These are phyloP conservation scores for Fringilla coelebs DNA, from an alignment of 2,797 vertebrate genomes.

Conservation along the genomic window DNA sequence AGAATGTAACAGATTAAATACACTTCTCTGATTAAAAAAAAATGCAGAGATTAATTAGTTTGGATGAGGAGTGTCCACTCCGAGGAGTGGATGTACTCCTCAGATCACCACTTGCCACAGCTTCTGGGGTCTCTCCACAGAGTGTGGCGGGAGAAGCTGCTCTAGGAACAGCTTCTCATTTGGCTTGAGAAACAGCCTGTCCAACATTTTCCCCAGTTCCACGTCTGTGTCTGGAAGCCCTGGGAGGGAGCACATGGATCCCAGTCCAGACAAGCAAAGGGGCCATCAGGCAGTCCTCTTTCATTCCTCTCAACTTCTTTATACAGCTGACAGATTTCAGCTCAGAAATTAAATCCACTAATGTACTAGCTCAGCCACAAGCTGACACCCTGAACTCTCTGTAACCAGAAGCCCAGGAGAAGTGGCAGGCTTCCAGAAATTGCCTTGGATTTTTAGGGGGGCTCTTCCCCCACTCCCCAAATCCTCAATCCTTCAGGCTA, in stretches of 20 bases:
- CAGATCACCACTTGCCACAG: background rate
- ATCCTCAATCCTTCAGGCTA: background rate
- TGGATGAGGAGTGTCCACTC: background rate
- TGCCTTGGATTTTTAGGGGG: background rate
- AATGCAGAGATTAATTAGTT: background rate
- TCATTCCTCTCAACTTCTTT: background rate
- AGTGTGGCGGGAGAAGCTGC: background rate
- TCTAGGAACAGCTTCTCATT: background rate
- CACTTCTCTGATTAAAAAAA: background rate
- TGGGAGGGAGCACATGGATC: background rate
- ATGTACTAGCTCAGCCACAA: constrained; percentile 6
- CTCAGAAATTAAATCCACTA: constrained; percentile 35
- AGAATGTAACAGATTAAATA: background rate
- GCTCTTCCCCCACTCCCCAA: background rate
- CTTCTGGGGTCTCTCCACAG: background rate
- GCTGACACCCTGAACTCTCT: background rate
- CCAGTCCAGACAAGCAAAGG: background rate
- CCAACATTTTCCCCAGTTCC: background rate
- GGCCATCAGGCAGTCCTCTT: background rate
- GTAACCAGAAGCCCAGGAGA: constrained; percentile 26
- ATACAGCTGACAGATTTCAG: constrained; percentile 33
- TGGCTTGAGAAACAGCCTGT: background rate
- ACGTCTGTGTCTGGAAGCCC: background rate
- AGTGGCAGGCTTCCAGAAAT: background rate
- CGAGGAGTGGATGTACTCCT: background rate